A percentile compares a stretch with the other conserved stretches of the same genome.
phyloP scores from a whole-genome alignment of 2,113 vertebrate species.

The Lagenorhynchus albirostris region DNA sequence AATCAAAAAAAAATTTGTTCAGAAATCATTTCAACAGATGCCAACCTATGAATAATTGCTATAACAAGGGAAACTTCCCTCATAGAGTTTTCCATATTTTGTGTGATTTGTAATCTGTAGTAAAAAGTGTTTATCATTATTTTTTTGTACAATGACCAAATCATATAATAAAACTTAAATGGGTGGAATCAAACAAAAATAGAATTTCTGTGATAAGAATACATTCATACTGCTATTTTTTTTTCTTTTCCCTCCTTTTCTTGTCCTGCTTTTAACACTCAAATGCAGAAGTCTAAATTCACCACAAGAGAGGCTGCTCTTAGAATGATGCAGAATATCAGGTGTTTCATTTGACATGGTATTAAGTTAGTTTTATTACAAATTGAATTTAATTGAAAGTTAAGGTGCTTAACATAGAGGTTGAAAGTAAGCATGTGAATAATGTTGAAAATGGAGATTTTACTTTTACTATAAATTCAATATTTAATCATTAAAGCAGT shows the following conservation, averaged over 20 bases:
- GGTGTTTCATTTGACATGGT: not conserved
- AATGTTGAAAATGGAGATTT: not conserved
- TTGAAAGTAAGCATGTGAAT: not conserved
- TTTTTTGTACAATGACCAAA: not conserved
- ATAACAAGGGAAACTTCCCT: not conserved
- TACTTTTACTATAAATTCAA: not conserved
- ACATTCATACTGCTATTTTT: not conserved
- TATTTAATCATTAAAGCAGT: not conserved
- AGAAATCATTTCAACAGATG: constrained; percentile 34
- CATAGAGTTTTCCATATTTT: not conserved
- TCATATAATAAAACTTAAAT: not conserved
- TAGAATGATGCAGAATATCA: not conserved
- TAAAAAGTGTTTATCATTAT: not conserved
- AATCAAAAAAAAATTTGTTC: constrained; percentile 16
- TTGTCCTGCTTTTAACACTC: not conserved
- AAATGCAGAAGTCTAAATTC: not conserved
- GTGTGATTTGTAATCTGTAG: not conserved
- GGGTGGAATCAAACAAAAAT: not conserved
- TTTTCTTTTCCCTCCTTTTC: not conserved
- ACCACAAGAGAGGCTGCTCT: not conserved
- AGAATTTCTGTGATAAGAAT: not conserved
- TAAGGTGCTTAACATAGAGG: not conserved
- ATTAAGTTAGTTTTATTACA: not conserved
- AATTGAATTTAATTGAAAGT: not conserved
- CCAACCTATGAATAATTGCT: not conserved